Percentiles rank a stretch among this genome's conserved stretches.
These are phyloP conservation scores for Bathynomus jamesi DNA, from an alignment of 1,140 invertebrate genomes.

Conservation along the genomic window DNA sequence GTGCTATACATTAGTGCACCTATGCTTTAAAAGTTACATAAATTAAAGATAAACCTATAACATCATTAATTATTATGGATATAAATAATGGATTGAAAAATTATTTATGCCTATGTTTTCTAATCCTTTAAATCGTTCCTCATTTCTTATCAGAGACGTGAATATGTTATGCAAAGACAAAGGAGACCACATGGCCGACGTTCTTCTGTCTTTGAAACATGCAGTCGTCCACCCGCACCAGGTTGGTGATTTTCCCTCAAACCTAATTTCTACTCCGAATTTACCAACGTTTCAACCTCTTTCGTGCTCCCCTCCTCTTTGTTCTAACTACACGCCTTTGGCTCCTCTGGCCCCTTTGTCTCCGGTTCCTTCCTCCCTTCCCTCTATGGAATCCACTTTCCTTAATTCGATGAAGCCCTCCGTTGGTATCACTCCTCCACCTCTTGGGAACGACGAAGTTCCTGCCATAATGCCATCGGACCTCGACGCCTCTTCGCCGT, in stretches of 20 bases:
- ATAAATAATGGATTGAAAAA: no score
- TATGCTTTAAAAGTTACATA: no score
- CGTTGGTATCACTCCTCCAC: slow-evolving; percentile 63
- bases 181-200: slow-evolving; percentile 62
- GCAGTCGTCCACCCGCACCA: slow-evolving; percentile 71
- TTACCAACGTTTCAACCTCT: slow-evolving; percentile 10
- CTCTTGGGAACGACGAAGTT: slow-evolving; percentile 36
- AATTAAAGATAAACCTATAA: no score
- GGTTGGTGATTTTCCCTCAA: slow-evolving; percentile 40
- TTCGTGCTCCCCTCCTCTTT: slow-evolving; percentile 16
- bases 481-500: slow-evolving; percentile 36
- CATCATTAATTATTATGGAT: no score
- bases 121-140: no score
- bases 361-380: slow-evolving; percentile 26
- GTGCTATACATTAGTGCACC: no score
- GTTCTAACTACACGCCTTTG: slow-evolving; percentile 12
- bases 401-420: slow-evolving; percentile 62
- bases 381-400: slow-evolving; percentile 22
- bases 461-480: slow-evolving; percentile 9
- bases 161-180: slow-evolving; percentile 31
- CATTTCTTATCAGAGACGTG: no score
- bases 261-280: slow-evolving; percentile 1
- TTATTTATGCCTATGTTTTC: no score
- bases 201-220: slow-evolving; percentile 74
- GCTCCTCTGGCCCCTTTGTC: neutral